Conservation (phyloP, 1,140 invertebrate species). For the Maniola jurtina region DNA sequence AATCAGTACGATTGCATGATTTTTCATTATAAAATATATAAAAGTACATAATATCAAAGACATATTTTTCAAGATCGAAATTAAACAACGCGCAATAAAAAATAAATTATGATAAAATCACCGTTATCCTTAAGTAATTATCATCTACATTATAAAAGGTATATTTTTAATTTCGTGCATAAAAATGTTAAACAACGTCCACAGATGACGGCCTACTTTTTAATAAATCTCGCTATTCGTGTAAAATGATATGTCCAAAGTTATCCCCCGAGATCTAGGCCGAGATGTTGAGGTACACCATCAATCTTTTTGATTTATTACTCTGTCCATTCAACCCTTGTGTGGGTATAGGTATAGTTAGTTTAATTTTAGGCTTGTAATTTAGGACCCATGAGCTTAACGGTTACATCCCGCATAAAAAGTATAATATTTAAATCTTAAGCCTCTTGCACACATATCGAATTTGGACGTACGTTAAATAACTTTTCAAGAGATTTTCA, state of each 20-base stretch:
- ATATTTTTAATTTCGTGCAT: not conserved
- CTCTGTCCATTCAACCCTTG: slow-evolving; percentile 30
- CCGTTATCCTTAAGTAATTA: too few species aligned
- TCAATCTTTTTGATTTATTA: slow-evolving; percentile 49
- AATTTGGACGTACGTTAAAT: not conserved
- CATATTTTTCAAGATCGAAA: too few species aligned
- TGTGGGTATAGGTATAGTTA: slow-evolving; percentile 31
- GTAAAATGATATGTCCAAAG: slow-evolving; percentile 21
- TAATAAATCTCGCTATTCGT: slow-evolving; percentile 15
- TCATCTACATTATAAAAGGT: slow-evolving; percentile 2
- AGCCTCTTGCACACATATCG: slow-evolving; percentile 6
- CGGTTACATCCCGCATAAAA: slow-evolving; percentile 23
- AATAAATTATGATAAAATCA: too few species aligned
- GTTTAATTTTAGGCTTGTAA: slow-evolving; percentile 32
- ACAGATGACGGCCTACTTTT: slow-evolving; percentile 8
- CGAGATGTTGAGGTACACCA: slow-evolving; percentile 28
- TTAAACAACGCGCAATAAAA: too few species aligned
- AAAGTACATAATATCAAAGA: too few species aligned
- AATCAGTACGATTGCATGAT: too few species aligned
- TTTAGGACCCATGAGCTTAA: slow-evolving; percentile 35
- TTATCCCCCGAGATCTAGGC: slow-evolving; percentile 28
- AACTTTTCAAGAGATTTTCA: too few species aligned
- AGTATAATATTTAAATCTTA: not conserved
- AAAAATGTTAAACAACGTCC: not conserved
- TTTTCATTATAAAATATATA: too few species aligned